A percentile compares a stretch with the other conserved stretches of the same genome.
These are phyloP conservation scores for Centrocercus urophasianus DNA, from an alignment of 2,113 vertebrate genomes.

Conservation along the genomic window DNA sequence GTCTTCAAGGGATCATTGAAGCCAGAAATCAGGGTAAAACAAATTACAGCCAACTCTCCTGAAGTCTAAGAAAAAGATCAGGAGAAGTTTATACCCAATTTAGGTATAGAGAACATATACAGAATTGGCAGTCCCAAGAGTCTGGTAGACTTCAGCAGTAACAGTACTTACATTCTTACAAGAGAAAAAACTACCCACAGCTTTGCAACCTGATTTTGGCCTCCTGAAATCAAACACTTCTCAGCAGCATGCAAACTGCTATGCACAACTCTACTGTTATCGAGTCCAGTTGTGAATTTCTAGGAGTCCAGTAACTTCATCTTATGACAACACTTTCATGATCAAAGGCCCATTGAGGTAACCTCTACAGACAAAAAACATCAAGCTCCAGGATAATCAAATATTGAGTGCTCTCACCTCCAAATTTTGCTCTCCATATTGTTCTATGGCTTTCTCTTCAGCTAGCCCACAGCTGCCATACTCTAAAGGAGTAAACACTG, in stretches of 20 bases:
- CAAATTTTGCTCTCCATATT: conserved; percentile 85
- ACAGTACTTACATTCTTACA: background rate
- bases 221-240: background rate
- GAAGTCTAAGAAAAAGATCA: background rate
- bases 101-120: background rate
- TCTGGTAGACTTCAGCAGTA: background rate
- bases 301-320: background rate
- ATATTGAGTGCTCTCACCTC: conserved; percentile 78
- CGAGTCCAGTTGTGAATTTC: background rate
- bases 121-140: background rate
- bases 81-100: background rate
- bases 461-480: conserved; percentile 93
- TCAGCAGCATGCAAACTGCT: background rate
- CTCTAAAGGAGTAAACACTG: conserved; percentile 95
- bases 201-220: background rate
- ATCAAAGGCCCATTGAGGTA: background rate
- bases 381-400: background rate
- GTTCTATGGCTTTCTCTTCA: conserved; percentile 87
- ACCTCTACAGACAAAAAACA: background rate
- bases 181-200: background rate
- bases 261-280: rapidly evolving
- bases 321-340: background rate
- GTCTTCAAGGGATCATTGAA: background rate
- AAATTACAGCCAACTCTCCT: background rate
- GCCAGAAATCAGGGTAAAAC: background rate